Conservation (phyloP, 2,113 vertebrate genomes). For the Callipepla californica region DNA sequence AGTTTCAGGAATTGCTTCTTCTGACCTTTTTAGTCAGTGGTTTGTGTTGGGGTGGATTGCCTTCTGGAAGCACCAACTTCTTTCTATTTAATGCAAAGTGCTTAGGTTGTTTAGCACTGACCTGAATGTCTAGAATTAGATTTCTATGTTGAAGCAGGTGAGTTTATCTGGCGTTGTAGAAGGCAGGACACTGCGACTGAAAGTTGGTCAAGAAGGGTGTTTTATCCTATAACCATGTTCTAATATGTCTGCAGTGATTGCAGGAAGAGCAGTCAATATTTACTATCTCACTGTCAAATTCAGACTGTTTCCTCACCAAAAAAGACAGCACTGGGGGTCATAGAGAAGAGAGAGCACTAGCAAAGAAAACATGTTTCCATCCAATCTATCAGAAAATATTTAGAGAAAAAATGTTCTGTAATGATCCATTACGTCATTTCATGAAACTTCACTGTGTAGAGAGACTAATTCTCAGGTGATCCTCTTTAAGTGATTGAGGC, state of each 20-base stretch:
- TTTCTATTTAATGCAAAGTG: not conserved
- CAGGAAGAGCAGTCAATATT: not conserved
- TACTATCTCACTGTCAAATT: not conserved
- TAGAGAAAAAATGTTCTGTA: not conserved
- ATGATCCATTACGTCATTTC: not conserved
- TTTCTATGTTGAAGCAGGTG: accelerated
- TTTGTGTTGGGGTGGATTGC: not conserved
- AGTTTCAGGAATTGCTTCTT: not conserved
- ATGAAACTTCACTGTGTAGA: not conserved
- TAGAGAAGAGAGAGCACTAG: not conserved
- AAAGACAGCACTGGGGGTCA: not conserved
- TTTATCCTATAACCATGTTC: not conserved
- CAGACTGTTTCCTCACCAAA: not conserved
- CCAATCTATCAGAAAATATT: not conserved
- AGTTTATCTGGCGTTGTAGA: not conserved
- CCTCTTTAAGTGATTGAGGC: not conserved
- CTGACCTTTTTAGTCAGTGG: not conserved
- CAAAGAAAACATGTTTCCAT: not conserved
- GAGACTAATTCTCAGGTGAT: conserved; percentile 4
- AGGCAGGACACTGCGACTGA: not conserved
- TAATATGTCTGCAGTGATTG: not conserved
- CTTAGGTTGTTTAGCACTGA: not conserved
- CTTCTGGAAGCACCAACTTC: not conserved
- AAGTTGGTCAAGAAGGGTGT: not conserved
- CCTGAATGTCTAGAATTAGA: not conserved